Percentiles rank a stretch among this genome's conserved stretches.
phyloP scores from a whole-genome alignment of 2,113 vertebrate species.

The Ceratotherium simum region DNA sequence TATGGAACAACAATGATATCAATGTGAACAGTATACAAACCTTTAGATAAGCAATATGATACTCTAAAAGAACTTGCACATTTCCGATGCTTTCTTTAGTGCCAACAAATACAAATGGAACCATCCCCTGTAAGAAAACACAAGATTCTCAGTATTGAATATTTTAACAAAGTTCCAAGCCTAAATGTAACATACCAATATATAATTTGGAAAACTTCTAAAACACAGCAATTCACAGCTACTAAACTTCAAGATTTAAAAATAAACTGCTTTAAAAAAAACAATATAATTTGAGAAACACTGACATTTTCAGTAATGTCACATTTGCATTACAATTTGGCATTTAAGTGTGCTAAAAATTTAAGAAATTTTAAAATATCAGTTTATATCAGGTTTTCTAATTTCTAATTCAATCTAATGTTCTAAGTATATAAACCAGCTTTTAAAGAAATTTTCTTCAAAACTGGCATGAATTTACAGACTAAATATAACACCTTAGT shows the following conservation, averaged over 20 bases:
- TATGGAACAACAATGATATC: not conserved
- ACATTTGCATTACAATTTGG: not conserved
- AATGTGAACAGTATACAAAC: slow-evolving; percentile 86
- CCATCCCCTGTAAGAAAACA: slow-evolving; percentile 93
- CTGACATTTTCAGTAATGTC: not conserved
- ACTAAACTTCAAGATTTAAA: slow-evolving; percentile 16
- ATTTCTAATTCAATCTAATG: not conserved
- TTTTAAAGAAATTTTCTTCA: not conserved
- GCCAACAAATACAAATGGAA: slow-evolving; percentile 98
- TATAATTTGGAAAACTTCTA: not conserved
- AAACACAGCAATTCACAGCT: not conserved
- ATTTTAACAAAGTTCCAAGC: slow-evolving; percentile 32
- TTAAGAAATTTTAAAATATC: not conserved
- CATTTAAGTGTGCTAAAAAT: not conserved
- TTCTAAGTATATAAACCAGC: not conserved
- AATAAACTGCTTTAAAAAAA: not conserved
- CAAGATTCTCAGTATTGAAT: not conserved
- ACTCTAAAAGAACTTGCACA: slow-evolving; percentile 97
- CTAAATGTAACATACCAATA: not conserved
- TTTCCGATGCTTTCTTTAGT: slow-evolving; percentile 99
- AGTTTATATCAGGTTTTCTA: not conserved
- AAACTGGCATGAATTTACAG: not conserved
- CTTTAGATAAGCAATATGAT: slow-evolving; percentile 98
- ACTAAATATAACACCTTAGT: not conserved
- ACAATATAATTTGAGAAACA: slow-evolving; percentile 15